Evolutionary conservation across 2,113 vertebrate genomes (phyloP).

Genomic region (Suricata suricatta): DNA sequence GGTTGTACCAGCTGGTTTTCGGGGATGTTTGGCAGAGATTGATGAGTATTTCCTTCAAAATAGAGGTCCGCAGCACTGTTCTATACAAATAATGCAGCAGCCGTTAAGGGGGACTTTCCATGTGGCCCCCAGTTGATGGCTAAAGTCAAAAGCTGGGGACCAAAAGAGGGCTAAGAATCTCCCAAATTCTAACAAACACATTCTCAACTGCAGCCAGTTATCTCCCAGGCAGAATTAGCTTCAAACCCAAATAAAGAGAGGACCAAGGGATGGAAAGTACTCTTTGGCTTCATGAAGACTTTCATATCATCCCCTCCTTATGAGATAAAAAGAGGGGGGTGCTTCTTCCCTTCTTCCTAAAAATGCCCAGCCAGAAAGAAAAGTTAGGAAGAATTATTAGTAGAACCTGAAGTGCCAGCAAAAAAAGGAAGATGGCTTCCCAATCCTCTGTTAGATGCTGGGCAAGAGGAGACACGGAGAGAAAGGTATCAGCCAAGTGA

Average conservation of each 20-base stretch:
- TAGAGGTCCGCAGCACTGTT: slow-evolving; percentile 83
- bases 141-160: neutral
- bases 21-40: slow-evolving; percentile 70
- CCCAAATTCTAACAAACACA: neutral
- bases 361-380: neutral
- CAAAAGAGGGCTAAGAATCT: neutral
- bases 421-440: neutral
- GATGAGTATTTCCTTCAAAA: slow-evolving; percentile 83
- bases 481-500: neutral
- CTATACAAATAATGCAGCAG: slow-evolving; percentile 73
- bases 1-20: slow-evolving; percentile 85
- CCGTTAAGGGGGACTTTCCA: slow-evolving; percentile 20
- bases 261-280: neutral
- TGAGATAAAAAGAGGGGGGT: neutral
- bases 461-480: neutral
- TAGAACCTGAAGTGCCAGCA: neutral
- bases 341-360: neutral
- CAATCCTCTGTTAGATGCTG: neutral
- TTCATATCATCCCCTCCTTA: neutral
- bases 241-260: neutral
- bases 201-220: neutral
- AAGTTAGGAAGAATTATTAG: neutral
- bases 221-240: neutral
- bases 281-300: neutral
- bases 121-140: neutral